These are phyloP conservation scores for Lepisosteus osseus DNA, from an alignment of 2,113 vertebrate species.

Conservation along the genomic window DNA sequence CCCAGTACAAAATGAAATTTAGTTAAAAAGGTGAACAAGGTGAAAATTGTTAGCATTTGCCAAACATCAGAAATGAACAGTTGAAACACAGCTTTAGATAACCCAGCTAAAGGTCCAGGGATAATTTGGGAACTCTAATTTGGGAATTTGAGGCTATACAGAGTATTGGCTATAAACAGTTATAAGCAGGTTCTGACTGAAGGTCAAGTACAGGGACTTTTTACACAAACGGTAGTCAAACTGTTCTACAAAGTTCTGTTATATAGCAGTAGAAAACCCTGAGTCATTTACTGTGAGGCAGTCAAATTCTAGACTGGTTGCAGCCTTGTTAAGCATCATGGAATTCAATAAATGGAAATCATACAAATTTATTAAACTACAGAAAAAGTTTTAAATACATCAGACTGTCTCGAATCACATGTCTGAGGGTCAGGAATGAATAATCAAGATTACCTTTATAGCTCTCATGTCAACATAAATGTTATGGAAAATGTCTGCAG, in stretches of 20 bases:
- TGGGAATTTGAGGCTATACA: too few relatives aligned
- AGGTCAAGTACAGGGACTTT: neutral
- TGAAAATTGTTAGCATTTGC: too few relatives aligned
- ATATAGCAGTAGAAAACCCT: neutral
- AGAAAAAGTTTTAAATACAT: constrained; percentile 16
- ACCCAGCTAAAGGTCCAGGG: too few relatives aligned
- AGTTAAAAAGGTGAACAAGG: too few relatives aligned
- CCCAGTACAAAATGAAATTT: too few relatives aligned
- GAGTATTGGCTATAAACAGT: too few relatives aligned
- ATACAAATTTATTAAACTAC: constrained; percentile 24
- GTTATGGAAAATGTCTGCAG: too few relatives aligned
- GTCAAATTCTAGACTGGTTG: too few relatives aligned
- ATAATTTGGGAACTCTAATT: too few relatives aligned
- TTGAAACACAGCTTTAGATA: too few relatives aligned
- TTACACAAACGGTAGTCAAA: neutral
- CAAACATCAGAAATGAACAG: too few relatives aligned
- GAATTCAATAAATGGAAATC: constrained; percentile 16
- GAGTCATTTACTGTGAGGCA: neutral
- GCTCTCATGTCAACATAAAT: neutral
- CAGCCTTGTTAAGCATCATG: too few relatives aligned
- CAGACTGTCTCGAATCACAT: constrained; percentile 5
- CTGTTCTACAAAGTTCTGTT: neutral
- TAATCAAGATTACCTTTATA: neutral
- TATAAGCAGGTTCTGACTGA: neutral
- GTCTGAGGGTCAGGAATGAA: constrained; percentile 2